Evolutionary conservation across 2,888 invertebrate genomes (phyloP).

Genomic region (Nasonia oneida): DNA sequence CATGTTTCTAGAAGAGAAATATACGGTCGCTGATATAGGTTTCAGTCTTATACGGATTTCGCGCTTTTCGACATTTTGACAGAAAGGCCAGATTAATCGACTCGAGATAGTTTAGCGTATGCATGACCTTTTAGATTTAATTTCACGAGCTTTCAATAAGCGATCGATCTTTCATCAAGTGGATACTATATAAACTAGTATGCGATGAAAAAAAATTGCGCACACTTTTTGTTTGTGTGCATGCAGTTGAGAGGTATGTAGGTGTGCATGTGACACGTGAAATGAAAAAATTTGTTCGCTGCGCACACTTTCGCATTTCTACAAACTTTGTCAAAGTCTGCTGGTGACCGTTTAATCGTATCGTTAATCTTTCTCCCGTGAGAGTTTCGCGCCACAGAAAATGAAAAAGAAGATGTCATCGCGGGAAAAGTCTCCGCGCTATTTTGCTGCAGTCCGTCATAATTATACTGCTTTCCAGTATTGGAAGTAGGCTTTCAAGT

Average conservation of each 20-base stretch:
- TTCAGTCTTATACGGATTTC: too few species aligned
- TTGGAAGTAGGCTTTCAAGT: not conserved
- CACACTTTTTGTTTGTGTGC: not conserved
- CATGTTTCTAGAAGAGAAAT: not conserved
- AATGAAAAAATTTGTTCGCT: not conserved
- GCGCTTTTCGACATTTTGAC: not conserved
- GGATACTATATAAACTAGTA: too few species aligned
- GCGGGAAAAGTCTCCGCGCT: slow-evolving; percentile 24
- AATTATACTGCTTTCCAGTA: slow-evolving; percentile 36
- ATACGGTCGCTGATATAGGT: too few species aligned
- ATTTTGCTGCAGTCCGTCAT: slow-evolving; percentile 17
- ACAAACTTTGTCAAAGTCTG: slow-evolving; percentile 42
- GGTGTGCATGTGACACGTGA: too few species aligned
- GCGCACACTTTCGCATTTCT: not conserved
- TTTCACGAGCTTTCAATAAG: too few species aligned
- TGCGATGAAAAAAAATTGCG: not conserved
- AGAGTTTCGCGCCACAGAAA: slow-evolving; percentile 36
- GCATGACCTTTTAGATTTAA: too few species aligned
- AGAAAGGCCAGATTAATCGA: too few species aligned
- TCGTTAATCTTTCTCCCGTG: slow-evolving; percentile 42
- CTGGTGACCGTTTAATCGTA: slow-evolving; percentile 36
- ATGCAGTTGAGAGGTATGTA: not conserved
- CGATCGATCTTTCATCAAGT: too few species aligned
- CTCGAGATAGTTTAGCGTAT: too few species aligned
- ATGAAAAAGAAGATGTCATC: slow-evolving; percentile 37